phyloP scores from a whole-genome alignment of 2,113 vertebrate species.

The Nibea coibor region DNA sequence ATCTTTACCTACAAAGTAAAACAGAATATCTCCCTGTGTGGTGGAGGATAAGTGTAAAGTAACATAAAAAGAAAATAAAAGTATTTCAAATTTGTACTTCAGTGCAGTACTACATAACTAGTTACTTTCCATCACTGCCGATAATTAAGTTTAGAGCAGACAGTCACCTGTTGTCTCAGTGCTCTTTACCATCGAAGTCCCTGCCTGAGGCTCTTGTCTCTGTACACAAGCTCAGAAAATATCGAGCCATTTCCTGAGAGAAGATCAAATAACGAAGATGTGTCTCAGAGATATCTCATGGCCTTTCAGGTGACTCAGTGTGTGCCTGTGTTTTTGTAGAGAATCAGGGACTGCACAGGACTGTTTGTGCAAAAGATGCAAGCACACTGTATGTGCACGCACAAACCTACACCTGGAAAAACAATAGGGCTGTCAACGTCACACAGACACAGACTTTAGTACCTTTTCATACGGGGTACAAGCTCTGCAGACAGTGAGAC shows the following conservation, averaged over 20 bases:
- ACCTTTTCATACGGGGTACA: not conserved
- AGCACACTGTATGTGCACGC: not conserved
- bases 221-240: slow-evolving; percentile 46
- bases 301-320: slow-evolving; percentile 45
- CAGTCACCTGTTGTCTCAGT: slow-evolving; percentile 56
- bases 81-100: slow-evolving; percentile 1
- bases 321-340: slow-evolving; percentile 23
- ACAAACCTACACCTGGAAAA: slow-evolving; percentile 30
- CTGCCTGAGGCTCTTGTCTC: slow-evolving; percentile 60
- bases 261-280: slow-evolving; percentile 69
- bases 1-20: no score
- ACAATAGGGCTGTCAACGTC: not conserved
- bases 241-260: slow-evolving; percentile 60
- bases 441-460: not conserved
- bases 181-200: slow-evolving; percentile 47
- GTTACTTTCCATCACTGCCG: slow-evolving; percentile 33
- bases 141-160: slow-evolving; percentile 57
- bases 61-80: not conserved
- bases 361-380: slow-evolving; percentile 13
- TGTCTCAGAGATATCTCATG: slow-evolving; percentile 44
- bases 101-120: slow-evolving; percentile 20
- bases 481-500: slow-evolving; percentile 28
- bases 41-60: not conserved
- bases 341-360: not conserved
- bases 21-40: not conserved